These are phyloP conservation scores for Chauna torquata DNA, from an alignment of 2,113 vertebrate genomes.

Conservation along the genomic window DNA sequence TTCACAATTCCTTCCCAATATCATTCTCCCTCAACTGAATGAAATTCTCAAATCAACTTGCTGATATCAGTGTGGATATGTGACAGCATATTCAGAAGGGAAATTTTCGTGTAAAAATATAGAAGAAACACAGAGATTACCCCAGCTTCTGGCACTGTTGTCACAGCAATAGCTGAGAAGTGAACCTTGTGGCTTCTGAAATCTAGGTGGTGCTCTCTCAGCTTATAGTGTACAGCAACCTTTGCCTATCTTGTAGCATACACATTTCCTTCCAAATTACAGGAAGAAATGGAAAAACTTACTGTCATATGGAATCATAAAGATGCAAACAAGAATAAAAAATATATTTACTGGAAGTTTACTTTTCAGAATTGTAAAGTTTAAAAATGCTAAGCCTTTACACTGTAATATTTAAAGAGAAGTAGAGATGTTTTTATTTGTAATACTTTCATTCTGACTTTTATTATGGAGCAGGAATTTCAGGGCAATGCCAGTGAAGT, in stretches of 20 bases:
- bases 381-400: not conserved
- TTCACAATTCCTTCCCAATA: not conserved
- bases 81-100: not conserved
- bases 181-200: not conserved
- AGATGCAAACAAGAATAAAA: not conserved
- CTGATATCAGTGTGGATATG: not conserved
- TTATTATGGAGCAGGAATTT: not conserved
- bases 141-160: not conserved
- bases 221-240: fast-evolving
- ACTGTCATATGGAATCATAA: not conserved
- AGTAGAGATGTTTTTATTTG: not conserved
- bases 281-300: not conserved
- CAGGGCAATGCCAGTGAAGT: not conserved
- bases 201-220: not conserved
- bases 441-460: not conserved
- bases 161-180: not conserved
- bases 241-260: not conserved
- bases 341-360: not conserved
- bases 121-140: not conserved
- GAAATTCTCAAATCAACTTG: not conserved
- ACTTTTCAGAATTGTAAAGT: not conserved
- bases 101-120: not conserved
- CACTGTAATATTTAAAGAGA: not conserved
- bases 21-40: not conserved
- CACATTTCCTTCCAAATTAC: not conserved